Evolutionary conservation across 2,797 vertebrate genomes (phyloP).

Genomic region (Melanotaenia maccullochi): DNA sequence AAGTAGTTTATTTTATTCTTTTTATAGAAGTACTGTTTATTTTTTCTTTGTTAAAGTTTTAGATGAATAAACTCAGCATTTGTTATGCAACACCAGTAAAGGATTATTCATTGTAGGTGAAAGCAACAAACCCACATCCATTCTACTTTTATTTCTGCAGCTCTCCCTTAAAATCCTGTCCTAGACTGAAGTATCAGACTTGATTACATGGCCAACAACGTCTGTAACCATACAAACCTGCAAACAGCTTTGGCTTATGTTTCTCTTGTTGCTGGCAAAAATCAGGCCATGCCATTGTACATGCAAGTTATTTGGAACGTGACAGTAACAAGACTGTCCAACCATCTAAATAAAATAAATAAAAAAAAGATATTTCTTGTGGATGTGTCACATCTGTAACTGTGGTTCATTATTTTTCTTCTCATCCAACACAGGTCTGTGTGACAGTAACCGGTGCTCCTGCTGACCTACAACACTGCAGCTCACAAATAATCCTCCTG

Average conservation of each 20-base stretch:
- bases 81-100: not conserved
- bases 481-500: conserved; percentile 56
- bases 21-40: not conserved
- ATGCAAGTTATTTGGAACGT: conserved; percentile 10
- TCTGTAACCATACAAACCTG: conserved; percentile 24
- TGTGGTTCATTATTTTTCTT: conserved; percentile 24
- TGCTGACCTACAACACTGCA: conserved; percentile 49
- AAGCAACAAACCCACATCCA: not conserved
- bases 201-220: not conserved
- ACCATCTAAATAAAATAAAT: conserved; percentile 24
- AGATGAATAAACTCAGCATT: not conserved
- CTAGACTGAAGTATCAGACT: not conserved
- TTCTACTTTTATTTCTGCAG: not conserved
- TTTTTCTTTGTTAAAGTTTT: not conserved
- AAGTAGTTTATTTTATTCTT: not conserved
- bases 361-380: conserved; percentile 6
- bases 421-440: conserved; percentile 13
- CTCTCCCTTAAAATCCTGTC: not conserved
- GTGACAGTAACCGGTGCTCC: conserved; percentile 42
- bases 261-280: not conserved
- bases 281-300: not conserved
- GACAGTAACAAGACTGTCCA: conserved; percentile 3
- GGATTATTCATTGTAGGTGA: not conserved
- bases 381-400: conserved; percentile 19
- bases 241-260: conserved; percentile 1